phyloP scores from a whole-genome alignment of 2,888 invertebrate genomes.

The Pheosia gnoma region DNA sequence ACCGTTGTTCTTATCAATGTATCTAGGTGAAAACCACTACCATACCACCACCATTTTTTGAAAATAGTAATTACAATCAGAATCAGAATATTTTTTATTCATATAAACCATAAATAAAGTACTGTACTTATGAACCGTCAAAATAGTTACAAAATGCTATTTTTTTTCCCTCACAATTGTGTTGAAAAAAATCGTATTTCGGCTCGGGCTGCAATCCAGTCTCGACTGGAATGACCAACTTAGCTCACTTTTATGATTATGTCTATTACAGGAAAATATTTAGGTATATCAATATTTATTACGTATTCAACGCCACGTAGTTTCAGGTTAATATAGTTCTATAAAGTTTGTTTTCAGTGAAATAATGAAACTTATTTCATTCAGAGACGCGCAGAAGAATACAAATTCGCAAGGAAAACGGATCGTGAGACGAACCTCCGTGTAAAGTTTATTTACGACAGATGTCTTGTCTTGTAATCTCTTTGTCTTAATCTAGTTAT shows the following conservation, averaged over 20 bases:
- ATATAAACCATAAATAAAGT: no score
- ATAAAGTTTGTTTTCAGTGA: background rate
- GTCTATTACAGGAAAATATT: background rate
- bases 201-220: no score
- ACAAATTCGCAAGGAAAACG: slow-evolving; percentile 4
- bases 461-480: slow-evolving; percentile 26
- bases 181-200: background rate
- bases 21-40: no score
- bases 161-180: no score
- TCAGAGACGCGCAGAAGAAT: slow-evolving; percentile 6
- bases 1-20: no score
- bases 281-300: background rate
- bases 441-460: slow-evolving; percentile 16
- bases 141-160: no score
- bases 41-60: no score
- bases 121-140: no score
- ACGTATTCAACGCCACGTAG: background rate
- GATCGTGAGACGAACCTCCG: slow-evolving; percentile 3
- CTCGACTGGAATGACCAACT: no score
- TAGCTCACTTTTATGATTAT: background rate
- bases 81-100: no score
- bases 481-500: slow-evolving; percentile 23
- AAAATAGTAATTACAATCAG: no score
- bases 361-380: slow-evolving; percentile 8
- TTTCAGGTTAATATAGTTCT: background rate